These are phyloP conservation scores for Cassiopea andromeda DNA, from an alignment of 30 jellyfish, hydroid and myxozoan genomes.

Conservation along the genomic window DNA sequence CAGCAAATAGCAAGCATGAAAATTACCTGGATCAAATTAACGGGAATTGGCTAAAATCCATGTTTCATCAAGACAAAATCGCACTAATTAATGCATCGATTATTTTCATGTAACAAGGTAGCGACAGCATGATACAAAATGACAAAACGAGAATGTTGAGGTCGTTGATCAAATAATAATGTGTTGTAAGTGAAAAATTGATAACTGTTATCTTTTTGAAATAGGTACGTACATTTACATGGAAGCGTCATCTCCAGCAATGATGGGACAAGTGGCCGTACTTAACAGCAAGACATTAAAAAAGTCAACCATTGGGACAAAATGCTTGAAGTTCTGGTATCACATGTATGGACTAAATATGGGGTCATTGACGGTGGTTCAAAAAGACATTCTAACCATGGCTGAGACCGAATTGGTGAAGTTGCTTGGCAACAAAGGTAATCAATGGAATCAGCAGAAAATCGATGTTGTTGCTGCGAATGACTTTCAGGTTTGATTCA, in stretches of 20 bases:
- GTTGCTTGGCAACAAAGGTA: slow-evolving; percentile 56
- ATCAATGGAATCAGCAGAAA: slow-evolving; percentile 42
- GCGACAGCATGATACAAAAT: too few relatives aligned
- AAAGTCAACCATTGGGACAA: slow-evolving; percentile 40
- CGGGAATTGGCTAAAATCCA: too few relatives aligned
- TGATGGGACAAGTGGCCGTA: slow-evolving; percentile 32
- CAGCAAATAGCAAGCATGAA: too few relatives aligned
- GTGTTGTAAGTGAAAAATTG: too few relatives aligned
- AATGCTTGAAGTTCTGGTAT: slow-evolving; percentile 54
- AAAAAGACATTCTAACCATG: slow-evolving; percentile 10
- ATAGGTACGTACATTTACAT: slow-evolving; percentile 57
- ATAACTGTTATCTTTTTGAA: not conserved
- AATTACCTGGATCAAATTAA: too few relatives aligned
- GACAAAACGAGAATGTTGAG: not conserved
- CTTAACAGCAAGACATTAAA: slow-evolving; percentile 20
- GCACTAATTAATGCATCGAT: too few relatives aligned
- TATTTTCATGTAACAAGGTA: too few relatives aligned
- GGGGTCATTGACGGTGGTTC: slow-evolving; percentile 42
- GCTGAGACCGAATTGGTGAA: not conserved
- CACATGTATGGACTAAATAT: slow-evolving; percentile 63
- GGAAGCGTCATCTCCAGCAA: slow-evolving; percentile 71
- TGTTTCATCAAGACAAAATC: too few relatives aligned
- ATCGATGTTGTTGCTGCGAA: not conserved
- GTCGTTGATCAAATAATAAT: not conserved
- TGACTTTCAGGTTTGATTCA: slow-evolving; percentile 11